These are phyloP conservation scores for Tetanocera ferruginea DNA, from an alignment of 2,888 invertebrate species.

Conservation along the genomic window DNA sequence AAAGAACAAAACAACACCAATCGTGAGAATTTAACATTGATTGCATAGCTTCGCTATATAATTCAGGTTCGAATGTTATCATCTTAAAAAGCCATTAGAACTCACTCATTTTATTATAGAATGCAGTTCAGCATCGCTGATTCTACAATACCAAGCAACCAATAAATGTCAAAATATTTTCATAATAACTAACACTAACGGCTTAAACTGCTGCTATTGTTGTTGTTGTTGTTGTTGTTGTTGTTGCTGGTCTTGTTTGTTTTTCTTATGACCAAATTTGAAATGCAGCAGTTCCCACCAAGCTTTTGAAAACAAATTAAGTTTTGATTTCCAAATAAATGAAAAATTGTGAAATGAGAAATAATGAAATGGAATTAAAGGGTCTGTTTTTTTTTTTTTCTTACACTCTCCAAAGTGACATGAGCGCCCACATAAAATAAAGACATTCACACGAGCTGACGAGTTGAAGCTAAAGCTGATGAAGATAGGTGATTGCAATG, in stretches of 20 bases:
- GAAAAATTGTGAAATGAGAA: neutral
- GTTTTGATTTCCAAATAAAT: constrained; percentile 31
- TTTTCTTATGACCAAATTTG: no score
- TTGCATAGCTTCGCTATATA: no score
- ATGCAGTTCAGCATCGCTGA: no score
- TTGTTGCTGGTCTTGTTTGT: neutral
- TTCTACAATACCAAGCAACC: neutral
- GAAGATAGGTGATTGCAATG: neutral
- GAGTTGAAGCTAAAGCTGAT: neutral
- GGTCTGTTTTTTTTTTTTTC: neutral
- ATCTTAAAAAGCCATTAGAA: neutral
- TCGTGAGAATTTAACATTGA: neutral
- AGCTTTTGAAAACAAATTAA: constrained; percentile 54
- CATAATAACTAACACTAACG: constrained; percentile 47
- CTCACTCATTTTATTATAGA: constrained; percentile 38
- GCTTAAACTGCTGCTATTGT: neutral
- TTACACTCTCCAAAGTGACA: constrained; percentile 36
- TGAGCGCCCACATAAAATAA: constrained; percentile 47
- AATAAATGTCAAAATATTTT: constrained; percentile 62
- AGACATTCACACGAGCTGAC: constrained; percentile 43
- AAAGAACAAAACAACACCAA: no score
- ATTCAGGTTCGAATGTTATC: no score
- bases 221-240: neutral
- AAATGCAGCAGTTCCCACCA: constrained; percentile 54
- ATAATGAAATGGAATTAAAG: constrained; percentile 23